These are phyloP conservation scores for Ispidina lecontei DNA, from an alignment of 2,797 vertebrate genomes.

Conservation along the genomic window DNA sequence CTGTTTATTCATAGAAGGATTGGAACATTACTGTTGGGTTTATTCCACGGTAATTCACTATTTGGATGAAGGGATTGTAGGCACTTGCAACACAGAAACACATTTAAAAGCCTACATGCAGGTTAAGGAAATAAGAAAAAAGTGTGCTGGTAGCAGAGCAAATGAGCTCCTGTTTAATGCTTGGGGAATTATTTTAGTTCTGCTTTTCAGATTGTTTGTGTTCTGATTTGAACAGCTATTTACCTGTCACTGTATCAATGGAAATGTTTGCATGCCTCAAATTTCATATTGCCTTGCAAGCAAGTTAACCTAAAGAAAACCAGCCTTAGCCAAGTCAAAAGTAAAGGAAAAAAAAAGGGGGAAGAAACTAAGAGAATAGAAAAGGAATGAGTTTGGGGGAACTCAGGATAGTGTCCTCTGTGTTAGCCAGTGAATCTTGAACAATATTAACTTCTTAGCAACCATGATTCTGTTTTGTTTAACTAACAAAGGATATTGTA, in stretches of 20 bases:
- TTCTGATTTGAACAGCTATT: not conserved
- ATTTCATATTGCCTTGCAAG: not conserved
- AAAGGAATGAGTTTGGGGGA: slow-evolving; percentile 22
- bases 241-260: not conserved
- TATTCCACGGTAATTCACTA: not conserved
- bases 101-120: not conserved
- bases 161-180: not conserved
- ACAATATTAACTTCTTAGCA: slow-evolving; percentile 69
- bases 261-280: not conserved
- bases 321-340: not conserved
- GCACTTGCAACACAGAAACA: not conserved
- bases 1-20: not conserved
- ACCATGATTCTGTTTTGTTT: slow-evolving; percentile 68
- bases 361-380: not conserved
- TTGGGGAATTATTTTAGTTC: not conserved
- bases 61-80: not conserved
- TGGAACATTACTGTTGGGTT: not conserved
- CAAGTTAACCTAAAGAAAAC: slow-evolving; percentile 4
- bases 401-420: not conserved
- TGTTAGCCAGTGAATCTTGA: slow-evolving; percentile 51
- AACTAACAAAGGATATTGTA: slow-evolving; percentile 63
- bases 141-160: not conserved
- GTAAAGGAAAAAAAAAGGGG: not conserved
- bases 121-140: not conserved
- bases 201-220: not conserved